phyloP scores from a whole-genome alignment of 1,140 invertebrate genomes.

The Antheraea pernyi region DNA sequence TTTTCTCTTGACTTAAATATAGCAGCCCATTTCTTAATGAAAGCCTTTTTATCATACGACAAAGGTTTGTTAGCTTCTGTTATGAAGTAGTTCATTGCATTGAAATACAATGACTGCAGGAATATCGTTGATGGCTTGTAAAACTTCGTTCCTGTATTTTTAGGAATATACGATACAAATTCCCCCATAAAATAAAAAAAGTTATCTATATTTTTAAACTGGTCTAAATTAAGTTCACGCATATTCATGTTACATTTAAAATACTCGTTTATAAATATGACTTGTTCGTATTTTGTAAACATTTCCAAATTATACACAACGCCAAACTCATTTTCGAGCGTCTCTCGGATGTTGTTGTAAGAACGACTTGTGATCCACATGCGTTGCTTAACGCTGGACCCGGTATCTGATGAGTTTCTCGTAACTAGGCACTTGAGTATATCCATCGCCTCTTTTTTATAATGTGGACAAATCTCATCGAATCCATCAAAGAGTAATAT shows the following conservation, averaged over 20 bases:
- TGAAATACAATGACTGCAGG: no score
- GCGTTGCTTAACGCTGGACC: neutral
- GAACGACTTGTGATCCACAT: slow-evolving; percentile 4
- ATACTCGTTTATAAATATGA: neutral
- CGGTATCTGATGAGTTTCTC: no score
- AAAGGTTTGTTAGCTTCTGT: no score
- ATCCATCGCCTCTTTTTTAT: neutral
- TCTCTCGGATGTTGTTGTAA: slow-evolving; percentile 3
- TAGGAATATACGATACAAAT: neutral
- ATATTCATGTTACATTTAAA: neutral
- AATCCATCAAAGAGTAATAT: slow-evolving; percentile 20
- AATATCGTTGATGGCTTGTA: no score
- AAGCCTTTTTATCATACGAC: no score
- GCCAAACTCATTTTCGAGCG: slow-evolving; percentile 5
- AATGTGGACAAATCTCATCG: slow-evolving; percentile 10
- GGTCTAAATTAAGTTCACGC: neutral
- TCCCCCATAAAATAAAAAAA: slow-evolving; percentile 10
- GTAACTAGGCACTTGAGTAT: neutral
- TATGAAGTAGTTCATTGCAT: no score
- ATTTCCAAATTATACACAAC: neutral
- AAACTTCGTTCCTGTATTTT: no score
- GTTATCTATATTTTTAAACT: neutral
- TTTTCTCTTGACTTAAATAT: no score
- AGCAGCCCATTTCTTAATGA: no score
- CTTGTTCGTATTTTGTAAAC: neutral